Evolutionary conservation across 2,888 invertebrate genomes (phyloP), one percentile per base, ranked within the genome.

Genomic region (Cosmia pyralina): DNA sequence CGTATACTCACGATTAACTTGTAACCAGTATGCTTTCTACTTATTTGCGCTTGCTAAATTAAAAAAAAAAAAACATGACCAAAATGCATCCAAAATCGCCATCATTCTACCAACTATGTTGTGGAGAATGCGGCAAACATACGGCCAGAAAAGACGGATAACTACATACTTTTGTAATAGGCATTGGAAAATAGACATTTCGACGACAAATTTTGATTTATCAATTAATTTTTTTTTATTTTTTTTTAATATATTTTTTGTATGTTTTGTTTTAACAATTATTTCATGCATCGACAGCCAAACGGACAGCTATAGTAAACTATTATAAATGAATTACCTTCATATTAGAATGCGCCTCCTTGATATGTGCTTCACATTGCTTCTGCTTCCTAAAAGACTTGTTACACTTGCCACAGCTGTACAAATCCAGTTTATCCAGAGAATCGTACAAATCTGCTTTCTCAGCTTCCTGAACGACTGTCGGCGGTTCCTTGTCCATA

Each of bases 381-480:
- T 97, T 97, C 89, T 97, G 97, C 68, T 97, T 96, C 75, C 97
- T 94, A 86, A 97, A 97, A 8, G 96, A 94, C 89, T 97, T 97
- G 83, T 96, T 93, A 70, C 96, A 94, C 90, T 94, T 95, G 8
- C 88, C 86, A 81, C 96, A 96, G 69, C 88, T 92, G 62, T 92
- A 95, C 67, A 94, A 71, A 19, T 94, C 95, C 59, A 95, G 72
- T 59, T 93, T 94, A 53, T 93, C 94, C 52, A 94, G 71, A 0
- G 91, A 88, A 2, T 93, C 93, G 68, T 95, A 96, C 82, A 93
- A 89, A 81, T 90, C 96, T 67, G 85, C 62, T 80, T 94, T 94
- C 34, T 92, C 93, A 0, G 72, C 84, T 13, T 93, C 93, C 0
- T 83, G 72, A 0, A 84, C 72, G 0, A 88, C 86, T 0, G 70